Evolutionary conservation across 2,888 invertebrate species (phyloP).

Genomic region (Eupithecia tripunctaria): DNA sequence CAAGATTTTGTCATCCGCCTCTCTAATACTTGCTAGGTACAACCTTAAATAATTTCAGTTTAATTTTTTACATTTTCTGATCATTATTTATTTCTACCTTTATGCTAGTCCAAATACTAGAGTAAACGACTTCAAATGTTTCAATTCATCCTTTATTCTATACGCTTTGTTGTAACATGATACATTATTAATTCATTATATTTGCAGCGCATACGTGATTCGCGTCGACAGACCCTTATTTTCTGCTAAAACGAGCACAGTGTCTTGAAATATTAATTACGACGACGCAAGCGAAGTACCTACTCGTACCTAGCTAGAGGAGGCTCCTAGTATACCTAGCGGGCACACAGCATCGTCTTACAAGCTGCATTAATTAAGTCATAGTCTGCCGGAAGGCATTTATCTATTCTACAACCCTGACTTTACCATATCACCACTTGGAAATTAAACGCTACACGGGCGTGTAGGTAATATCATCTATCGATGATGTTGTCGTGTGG

Average conservation of each 20-base stretch:
- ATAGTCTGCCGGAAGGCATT: constrained; percentile 7
- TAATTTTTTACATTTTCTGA: no score
- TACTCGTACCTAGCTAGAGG: background rate
- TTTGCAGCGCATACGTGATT: constrained; percentile 1
- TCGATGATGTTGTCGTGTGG: background rate
- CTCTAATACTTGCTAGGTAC: background rate
- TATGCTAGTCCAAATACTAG: no score
- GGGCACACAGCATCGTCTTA: constrained; percentile 5
- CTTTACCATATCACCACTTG: background rate
- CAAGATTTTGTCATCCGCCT: background rate
- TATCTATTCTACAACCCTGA: constrained; percentile 2
- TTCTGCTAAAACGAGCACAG: background rate
- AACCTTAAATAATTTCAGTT: no score
- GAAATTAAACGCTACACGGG: background rate
- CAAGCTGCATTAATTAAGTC: constrained; percentile 10
- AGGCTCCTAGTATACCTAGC: background rate
- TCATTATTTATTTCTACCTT: no score
- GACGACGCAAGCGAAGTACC: background rate
- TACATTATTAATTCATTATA: background rate
- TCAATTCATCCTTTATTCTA: background rate
- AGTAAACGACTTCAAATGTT: background rate
- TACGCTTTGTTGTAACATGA: background rate
- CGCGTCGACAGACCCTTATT: constrained; percentile 1
- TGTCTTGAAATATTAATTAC: constrained; percentile 1
- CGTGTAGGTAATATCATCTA: background rate